phyloP scores from a whole-genome alignment of 1,140 invertebrate species.

The Drosophila parvula region DNA sequence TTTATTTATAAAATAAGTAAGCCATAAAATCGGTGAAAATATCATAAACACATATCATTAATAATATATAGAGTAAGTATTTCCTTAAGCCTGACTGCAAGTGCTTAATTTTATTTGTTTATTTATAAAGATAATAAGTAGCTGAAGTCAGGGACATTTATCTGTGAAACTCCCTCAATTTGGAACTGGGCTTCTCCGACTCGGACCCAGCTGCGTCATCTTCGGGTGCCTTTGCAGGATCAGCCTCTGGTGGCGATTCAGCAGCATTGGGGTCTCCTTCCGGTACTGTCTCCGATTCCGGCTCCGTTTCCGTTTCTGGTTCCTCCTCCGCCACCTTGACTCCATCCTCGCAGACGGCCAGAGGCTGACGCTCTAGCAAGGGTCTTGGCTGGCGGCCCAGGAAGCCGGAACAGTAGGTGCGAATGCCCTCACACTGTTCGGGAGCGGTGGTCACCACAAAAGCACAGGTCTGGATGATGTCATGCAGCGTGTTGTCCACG shows the following conservation, averaged over 20 bases:
- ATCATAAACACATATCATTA: not conserved
- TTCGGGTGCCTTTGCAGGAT: slow-evolving; percentile 12
- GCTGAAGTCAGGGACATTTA: not conserved
- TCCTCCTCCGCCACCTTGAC: slow-evolving; percentile 43
- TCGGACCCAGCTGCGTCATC: not conserved
- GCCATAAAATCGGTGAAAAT: not conserved
- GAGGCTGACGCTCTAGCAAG: slow-evolving; percentile 57
- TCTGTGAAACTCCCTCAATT: slow-evolving; percentile 30
- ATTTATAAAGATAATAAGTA: not conserved
- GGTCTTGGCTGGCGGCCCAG: slow-evolving; percentile 71
- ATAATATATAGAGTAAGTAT: not conserved
- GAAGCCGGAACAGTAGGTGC: slow-evolving; percentile 67
- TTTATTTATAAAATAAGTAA: not conserved
- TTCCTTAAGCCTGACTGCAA: too few species aligned
- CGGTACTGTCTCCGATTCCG: slow-evolving; percentile 14
- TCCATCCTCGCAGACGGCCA: slow-evolving; percentile 67
- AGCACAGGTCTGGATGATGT: slow-evolving; percentile 77
- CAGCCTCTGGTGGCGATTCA: slow-evolving; percentile 10
- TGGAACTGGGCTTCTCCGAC: slow-evolving; percentile 2
- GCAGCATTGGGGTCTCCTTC: slow-evolving; percentile 30
- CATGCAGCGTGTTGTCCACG: slow-evolving; percentile 72
- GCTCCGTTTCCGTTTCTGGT: slow-evolving; percentile 17
- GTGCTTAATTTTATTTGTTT: not conserved
- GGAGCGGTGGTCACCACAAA: slow-evolving; percentile 60
- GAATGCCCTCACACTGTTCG: slow-evolving; percentile 67